Conservation (phyloP, 2,113 vertebrate species). For the Gulo gulo region DNA sequence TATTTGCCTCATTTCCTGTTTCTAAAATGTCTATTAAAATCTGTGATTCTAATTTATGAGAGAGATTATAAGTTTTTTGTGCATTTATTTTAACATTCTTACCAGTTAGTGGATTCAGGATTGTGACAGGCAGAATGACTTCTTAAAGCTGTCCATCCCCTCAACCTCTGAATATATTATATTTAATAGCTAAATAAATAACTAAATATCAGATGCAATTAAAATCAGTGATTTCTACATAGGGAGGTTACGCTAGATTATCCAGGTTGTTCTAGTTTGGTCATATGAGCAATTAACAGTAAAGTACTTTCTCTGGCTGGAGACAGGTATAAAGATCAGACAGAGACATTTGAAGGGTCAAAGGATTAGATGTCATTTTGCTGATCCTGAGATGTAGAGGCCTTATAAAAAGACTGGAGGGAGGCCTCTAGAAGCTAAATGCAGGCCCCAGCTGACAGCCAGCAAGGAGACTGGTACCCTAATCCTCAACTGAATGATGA, state of each 20-base stretch:
- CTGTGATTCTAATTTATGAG: neutral
- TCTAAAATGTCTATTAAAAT: neutral
- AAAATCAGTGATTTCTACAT: neutral
- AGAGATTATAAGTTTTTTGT: neutral
- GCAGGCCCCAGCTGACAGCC: neutral
- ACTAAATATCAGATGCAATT: neutral
- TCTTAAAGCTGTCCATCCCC: neutral
- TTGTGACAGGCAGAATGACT: neutral
- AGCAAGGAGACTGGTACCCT: neutral
- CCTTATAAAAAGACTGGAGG: neutral
- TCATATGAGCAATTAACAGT: neutral
- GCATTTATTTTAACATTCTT: neutral
- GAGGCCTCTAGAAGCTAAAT: neutral
- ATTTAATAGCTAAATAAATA: neutral
- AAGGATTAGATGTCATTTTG: neutral
- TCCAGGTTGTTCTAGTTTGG: neutral
- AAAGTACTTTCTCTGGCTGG: neutral
- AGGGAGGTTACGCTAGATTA: neutral
- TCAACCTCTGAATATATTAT: neutral
- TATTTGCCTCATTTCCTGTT: neutral
- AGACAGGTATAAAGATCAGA: neutral
- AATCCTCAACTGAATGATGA: neutral
- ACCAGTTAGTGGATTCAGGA: neutral
- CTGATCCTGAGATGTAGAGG: neutral
- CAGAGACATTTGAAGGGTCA: neutral